phyloP scores from a whole-genome alignment of 2,888 invertebrate species.

The Lasioglossum villosulum region DNA sequence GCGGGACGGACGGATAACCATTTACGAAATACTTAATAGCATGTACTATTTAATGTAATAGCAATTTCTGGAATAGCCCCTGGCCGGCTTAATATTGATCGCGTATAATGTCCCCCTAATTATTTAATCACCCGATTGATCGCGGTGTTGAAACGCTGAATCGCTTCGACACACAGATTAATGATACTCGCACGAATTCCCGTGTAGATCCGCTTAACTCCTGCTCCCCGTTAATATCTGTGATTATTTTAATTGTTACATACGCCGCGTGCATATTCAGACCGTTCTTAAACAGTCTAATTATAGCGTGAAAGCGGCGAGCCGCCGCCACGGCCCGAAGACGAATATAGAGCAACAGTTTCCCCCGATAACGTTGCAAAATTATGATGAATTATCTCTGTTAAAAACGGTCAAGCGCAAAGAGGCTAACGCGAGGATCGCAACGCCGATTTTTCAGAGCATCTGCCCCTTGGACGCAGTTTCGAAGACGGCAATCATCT shows the following conservation, averaged over 20 bases:
- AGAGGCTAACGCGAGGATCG: background rate
- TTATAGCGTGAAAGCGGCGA: slow-evolving; percentile 19
- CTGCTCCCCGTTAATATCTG: slow-evolving; percentile 4
- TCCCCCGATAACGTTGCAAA: slow-evolving; percentile 5
- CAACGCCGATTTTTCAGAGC: background rate
- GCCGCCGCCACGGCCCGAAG: background rate
- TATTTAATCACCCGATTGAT: slow-evolving; percentile 9
- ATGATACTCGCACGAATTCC: slow-evolving; percentile 10
- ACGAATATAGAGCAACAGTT: slow-evolving; percentile 9
- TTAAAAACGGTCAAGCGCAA: background rate
- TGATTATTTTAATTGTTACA: slow-evolving; percentile 33
- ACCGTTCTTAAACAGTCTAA: slow-evolving; percentile 23
- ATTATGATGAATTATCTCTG: slow-evolving; percentile 27
- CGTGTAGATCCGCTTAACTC: slow-evolving; percentile 5
- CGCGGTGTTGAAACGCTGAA: slow-evolving; percentile 12
- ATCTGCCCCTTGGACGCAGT: background rate
- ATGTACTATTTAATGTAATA: background rate
- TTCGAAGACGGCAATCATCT: background rate
- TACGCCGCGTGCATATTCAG: slow-evolving; percentile 9
- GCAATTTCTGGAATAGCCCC: background rate
- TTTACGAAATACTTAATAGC: slow-evolving; percentile 12
- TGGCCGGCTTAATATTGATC: background rate
- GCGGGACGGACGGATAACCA: background rate
- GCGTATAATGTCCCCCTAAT: slow-evolving; percentile 9
- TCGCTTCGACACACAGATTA: slow-evolving; percentile 10